Conservation (phyloP, 2,888 invertebrate species). For the Dynastes grantii region DNA sequence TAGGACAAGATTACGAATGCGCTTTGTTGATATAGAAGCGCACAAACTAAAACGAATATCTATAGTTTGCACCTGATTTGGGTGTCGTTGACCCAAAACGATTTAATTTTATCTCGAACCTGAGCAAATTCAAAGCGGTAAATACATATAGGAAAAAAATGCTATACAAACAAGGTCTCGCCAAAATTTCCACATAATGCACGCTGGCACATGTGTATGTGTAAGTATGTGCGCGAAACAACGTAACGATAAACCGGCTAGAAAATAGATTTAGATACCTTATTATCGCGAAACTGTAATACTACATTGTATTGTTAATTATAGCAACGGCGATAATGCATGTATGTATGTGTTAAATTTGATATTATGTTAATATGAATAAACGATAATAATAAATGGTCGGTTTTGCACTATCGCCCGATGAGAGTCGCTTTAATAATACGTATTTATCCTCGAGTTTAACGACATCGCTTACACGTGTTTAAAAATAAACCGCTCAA, state of each 20-base stretch:
- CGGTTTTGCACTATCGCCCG: conserved; percentile 27
- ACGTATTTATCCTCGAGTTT: conserved; percentile 41
- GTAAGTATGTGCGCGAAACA: neutral
- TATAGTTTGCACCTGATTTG: conserved; percentile 35
- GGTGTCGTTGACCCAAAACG: conserved; percentile 44
- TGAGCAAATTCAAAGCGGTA: conserved; percentile 26
- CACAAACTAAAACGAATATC: conserved; percentile 43
- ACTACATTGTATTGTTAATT: conserved; percentile 9
- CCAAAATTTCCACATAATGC: conserved; percentile 21
- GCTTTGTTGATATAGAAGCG: conserved; percentile 35
- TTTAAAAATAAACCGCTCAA: conserved; percentile 29
- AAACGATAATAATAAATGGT: conserved; percentile 36
- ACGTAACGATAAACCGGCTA: neutral
- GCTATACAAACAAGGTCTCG: conserved; percentile 39
- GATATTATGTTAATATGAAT: conserved; percentile 29
- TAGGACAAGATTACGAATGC: conserved; percentile 44
- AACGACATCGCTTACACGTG: conserved; percentile 27
- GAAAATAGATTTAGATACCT: neutral
- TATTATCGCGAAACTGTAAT: neutral
- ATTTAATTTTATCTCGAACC: conserved; percentile 44
- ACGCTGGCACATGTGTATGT: neutral
- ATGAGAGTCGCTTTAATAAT: conserved; percentile 29
- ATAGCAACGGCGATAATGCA: conserved; percentile 6
- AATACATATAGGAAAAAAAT: conserved; percentile 22
- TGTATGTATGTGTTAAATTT: conserved; percentile 14